Evolutionary conservation across 2,888 invertebrate genomes (phyloP).

Genomic region (Andrena bicolor): DNA sequence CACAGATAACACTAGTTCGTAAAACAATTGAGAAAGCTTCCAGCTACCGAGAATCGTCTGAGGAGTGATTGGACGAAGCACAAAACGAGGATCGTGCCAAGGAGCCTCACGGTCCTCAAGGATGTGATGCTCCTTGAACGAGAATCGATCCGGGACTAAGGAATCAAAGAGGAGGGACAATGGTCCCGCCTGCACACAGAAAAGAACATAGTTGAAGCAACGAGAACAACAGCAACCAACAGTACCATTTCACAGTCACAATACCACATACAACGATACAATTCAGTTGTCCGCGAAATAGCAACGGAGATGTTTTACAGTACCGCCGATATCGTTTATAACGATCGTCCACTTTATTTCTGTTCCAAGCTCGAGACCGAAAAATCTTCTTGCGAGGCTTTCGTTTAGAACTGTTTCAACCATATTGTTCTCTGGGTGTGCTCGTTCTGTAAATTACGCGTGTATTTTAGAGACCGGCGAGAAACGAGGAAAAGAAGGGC

Average conservation of each 20-base stretch:
- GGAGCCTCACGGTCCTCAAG: background rate
- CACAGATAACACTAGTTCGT: constrained; percentile 60
- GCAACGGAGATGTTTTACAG: constrained; percentile 55
- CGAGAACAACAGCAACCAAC: constrained; percentile 33
- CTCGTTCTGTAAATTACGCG: constrained; percentile 67
- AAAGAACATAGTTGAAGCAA: constrained; percentile 59
- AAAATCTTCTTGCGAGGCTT: constrained; percentile 38
- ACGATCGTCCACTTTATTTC: constrained; percentile 52
- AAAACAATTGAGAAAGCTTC: constrained; percentile 56
- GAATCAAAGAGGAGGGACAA: constrained; percentile 8
- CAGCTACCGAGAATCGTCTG: constrained; percentile 42
- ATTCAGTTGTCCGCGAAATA: constrained; percentile 56
- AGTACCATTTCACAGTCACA: constrained; percentile 45
- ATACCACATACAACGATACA: constrained; percentile 48
- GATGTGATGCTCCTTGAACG: constrained; percentile 28
- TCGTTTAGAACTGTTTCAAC: constrained; percentile 51
- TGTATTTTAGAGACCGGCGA: constrained; percentile 59
- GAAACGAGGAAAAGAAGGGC: constrained; percentile 3
- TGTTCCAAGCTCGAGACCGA: constrained; percentile 30
- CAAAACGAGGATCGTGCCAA: constrained; percentile 42
- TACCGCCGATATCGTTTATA: constrained; percentile 58
- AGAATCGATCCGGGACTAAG: constrained; percentile 19
- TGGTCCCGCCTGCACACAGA: constrained; percentile 37
- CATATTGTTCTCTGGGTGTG: constrained; percentile 63
- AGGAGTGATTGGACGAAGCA: constrained; percentile 42